These are phyloP conservation scores for Ictalurus punctatus DNA, from an alignment of 2,113 vertebrate genomes.

Conservation along the genomic window DNA sequence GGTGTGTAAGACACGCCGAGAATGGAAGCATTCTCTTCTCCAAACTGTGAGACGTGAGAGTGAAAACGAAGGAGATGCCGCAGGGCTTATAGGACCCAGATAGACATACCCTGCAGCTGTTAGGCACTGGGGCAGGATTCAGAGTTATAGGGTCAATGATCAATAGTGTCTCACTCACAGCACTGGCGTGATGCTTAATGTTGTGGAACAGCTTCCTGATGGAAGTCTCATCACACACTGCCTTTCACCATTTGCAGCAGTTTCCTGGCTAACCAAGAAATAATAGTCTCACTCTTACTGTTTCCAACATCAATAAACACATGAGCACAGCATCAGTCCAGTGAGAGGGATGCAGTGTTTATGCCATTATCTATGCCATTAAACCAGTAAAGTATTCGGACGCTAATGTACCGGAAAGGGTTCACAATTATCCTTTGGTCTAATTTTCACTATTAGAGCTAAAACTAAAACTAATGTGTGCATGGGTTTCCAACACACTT, in stretches of 20 bases:
- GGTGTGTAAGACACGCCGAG: neutral
- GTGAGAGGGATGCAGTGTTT: neutral
- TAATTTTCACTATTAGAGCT: neutral
- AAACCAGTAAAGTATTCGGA: neutral
- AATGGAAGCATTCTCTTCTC: neutral
- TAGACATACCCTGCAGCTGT: constrained; percentile 3
- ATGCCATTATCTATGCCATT: constrained; percentile 1
- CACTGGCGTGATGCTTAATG: constrained; percentile 35
- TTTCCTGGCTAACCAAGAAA: neutral
- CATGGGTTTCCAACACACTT: neutral
- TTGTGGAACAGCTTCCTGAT: constrained; percentile 40
- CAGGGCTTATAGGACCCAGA: constrained; percentile 24
- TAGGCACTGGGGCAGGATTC: constrained; percentile 14
- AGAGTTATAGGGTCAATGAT: constrained; percentile 24
- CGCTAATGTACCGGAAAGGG: neutral
- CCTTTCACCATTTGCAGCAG: constrained; percentile 10
- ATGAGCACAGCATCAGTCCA: neutral
- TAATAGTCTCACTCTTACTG: neutral
- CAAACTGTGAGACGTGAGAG: neutral
- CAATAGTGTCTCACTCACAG: constrained; percentile 17
- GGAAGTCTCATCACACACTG: constrained; percentile 21
- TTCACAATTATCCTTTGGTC: neutral
- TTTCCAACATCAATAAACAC: constrained; percentile 9
- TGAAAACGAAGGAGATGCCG: constrained; percentile 10
- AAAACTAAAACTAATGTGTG: neutral